Base-by-base conservation (phyloP, 2,113 vertebrate genomes). In the Pycnonotus jocosus region DNA sequence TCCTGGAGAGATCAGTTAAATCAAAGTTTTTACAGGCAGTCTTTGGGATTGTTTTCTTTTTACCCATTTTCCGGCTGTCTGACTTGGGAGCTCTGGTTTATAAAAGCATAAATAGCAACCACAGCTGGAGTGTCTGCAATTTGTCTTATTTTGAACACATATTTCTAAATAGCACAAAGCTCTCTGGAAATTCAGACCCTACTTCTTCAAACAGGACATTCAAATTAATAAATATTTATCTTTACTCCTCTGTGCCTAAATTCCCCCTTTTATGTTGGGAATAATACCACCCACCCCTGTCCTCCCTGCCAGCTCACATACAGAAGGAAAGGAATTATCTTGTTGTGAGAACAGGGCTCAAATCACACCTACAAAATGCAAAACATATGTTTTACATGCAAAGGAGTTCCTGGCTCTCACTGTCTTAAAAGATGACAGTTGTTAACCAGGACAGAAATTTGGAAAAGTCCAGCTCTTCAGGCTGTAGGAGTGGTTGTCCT, bases 171-270 rank as follows among this genome's bases (percentile, higher is more conserved):
- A 86, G 31, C 35, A 95, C 14, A 58, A 90, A 88, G 28, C 17
- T 70, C 19, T 66, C 58, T 82, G 68, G n/a, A 86, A 93, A 88
- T 62, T 62, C 62, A 90, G 74, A 44, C 10, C 11, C 31, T 62
- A 18, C 9, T 37, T 44, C 76, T 92, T 92, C 88, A 88, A 86
- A 88, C 56, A 88, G 74, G 71, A 95, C 25, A 54, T 73, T 86
- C n/a, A 83, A 57, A 80, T 70, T 27, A 70, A 58, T 88, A 95
- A 95, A 93, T 88, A 93, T 93, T 93, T 92, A 61, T 73, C 72
- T 70, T 68, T 50, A 73, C 23, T 90, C 16, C 58, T 90, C 42
- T 76, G 20, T 82, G 48, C 28, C 62, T 73, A 62, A 92, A 68
- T 86, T 88, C 5, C 17, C 31, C 30, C 35, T 84, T 88, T 92